Conservation (phyloP, 2,888 invertebrate genomes). For the Crematogaster levior region DNA sequence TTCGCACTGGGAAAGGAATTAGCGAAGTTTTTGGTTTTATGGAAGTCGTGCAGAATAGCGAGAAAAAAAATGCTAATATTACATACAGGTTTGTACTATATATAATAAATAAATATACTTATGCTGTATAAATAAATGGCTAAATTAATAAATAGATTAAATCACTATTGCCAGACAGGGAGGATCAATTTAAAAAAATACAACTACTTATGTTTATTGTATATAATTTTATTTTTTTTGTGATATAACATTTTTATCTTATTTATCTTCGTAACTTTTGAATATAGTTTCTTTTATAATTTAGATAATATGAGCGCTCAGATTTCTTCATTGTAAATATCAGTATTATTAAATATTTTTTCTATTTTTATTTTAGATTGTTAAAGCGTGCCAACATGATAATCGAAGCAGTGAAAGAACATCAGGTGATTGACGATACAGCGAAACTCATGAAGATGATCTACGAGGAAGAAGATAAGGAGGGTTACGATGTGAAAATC, state of each 20-base stretch:
- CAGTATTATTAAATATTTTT: conserved; percentile 3
- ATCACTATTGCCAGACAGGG: neutral
- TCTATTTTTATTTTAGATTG: conserved; percentile 77
- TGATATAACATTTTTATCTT: neutral
- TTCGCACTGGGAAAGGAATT: conserved; percentile 72
- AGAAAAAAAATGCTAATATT: conserved; percentile 76
- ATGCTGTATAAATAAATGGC: neutral
- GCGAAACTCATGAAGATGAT: conserved; percentile 87
- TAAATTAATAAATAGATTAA: neutral
- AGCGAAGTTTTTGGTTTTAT: conserved; percentile 79
- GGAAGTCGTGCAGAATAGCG: conserved; percentile 75
- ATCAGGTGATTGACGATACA: conserved; percentile 88
- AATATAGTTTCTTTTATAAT: neutral
- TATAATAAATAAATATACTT: neutral
- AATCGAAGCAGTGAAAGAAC: conserved; percentile 87
- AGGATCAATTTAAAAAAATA: neutral
- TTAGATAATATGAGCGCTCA: neutral
- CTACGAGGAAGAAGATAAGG: conserved; percentile 87
- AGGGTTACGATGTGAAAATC: conserved; percentile 87
- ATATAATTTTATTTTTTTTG: conserved; percentile 6
- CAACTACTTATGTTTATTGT: neutral
- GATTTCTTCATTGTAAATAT: neutral
- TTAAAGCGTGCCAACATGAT: conserved; percentile 88
- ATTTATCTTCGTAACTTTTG: neutral
- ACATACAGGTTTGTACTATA: conserved; percentile 79